Evolutionary conservation across 2,888 invertebrate genomes (phyloP).

Genomic region (Melanostoma scalare): DNA sequence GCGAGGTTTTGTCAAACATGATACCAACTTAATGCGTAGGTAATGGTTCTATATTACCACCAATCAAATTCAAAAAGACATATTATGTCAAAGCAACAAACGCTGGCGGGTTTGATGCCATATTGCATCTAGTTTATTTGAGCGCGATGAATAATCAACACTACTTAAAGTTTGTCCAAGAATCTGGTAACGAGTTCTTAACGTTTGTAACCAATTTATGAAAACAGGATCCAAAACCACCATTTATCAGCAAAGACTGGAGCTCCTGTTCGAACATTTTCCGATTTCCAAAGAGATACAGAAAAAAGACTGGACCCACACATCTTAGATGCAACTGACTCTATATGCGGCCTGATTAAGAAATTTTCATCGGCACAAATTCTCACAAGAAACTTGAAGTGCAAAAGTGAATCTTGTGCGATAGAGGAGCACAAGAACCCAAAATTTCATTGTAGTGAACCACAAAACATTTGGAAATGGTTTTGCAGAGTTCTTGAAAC

Average conservation of each 20-base stretch:
- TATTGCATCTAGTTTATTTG: background rate
- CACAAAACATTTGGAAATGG: too few relatives aligned
- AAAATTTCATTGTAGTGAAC: too few relatives aligned
- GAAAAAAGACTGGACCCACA: background rate
- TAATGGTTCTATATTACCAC: background rate
- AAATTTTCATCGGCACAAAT: background rate
- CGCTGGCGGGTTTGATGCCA: background rate
- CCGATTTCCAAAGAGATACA: background rate
- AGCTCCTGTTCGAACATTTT: background rate
- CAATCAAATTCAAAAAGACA: background rate
- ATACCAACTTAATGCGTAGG: background rate
- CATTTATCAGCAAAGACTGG: background rate
- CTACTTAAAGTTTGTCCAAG: background rate
- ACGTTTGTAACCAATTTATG: background rate
- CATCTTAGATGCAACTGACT: background rate
- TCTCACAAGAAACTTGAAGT: too few relatives aligned
- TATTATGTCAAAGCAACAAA: background rate
- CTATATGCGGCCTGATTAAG: background rate
- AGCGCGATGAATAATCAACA: background rate
- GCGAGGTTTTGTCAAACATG: background rate
- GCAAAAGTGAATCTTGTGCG: too few relatives aligned
- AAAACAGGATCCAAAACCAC: background rate
- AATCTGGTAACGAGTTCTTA: background rate
- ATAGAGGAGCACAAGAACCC: too few relatives aligned
- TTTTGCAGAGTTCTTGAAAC: too few relatives aligned